A percentile compares a stretch with the other conserved stretches of the same genome.
Conservation (phyloP, 1,140 invertebrate species). For the Pogonognathellus flavescens region DNA sequence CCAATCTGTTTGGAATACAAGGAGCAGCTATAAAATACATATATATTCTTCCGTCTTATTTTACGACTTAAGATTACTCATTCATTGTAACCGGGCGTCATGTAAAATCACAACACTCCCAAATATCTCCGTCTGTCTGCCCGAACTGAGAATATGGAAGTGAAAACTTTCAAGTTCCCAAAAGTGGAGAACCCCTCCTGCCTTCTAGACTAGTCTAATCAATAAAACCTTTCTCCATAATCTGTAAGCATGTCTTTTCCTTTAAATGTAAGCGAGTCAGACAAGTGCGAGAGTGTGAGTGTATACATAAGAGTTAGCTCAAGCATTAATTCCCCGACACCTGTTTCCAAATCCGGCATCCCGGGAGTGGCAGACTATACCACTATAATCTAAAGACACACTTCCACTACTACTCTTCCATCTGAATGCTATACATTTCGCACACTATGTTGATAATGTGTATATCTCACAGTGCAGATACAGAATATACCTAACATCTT, state of each 20-base stretch:
- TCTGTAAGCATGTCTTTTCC: slow-evolving; percentile 40
- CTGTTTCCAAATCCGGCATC: slow-evolving; percentile 31
- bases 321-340: slow-evolving; percentile 44
- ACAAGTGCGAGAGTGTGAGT: slow-evolving; percentile 35
- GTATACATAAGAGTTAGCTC: slow-evolving; percentile 35
- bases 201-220: slow-evolving; percentile 1
- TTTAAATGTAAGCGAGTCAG: slow-evolving; percentile 29
- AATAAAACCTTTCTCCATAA: slow-evolving; percentile 50
- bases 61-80: slow-evolving; percentile 33
- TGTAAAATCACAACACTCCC: slow-evolving; percentile 37
- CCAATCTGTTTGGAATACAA: slow-evolving; percentile 30
- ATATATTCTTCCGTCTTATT: background rate
- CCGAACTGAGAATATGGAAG: background rate
- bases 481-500: too few relatives aligned
- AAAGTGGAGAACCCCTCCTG: background rate
- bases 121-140: background rate
- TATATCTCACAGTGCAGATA: too few relatives aligned
- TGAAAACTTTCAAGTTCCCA: slow-evolving; percentile 9
- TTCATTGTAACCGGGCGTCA: slow-evolving; percentile 32
- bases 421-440: background rate
- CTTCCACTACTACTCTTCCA: background rate
- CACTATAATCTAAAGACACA: background rate
- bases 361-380: background rate
- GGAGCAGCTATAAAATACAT: background rate
- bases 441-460: background rate